Evolutionary conservation across 2,888 invertebrate genomes (phyloP), one percentile per base, ranked within the genome.

Genomic region (Biston stratarius): DNA sequence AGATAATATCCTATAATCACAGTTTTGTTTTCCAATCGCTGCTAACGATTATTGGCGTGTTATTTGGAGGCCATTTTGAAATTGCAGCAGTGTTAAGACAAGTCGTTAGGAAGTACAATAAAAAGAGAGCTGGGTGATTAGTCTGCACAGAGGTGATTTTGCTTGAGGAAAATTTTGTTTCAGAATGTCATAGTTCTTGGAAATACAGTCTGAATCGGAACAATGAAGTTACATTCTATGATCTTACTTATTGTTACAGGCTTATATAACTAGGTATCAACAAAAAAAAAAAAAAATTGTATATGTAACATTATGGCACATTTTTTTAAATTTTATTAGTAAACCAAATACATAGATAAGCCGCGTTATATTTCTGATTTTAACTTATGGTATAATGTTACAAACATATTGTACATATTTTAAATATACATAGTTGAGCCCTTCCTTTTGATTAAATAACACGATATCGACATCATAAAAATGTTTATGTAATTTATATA

Each of bases 1-100:
- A 87, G 89, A 90, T 93, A 92, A 92, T 92, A 83, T 91, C 92
- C 83, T 89, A 94, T 95, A 95, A 95, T 95, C 95, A 95, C 95
- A 95, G 94, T 95, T 95, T 95, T 95, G 95, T 95, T 95, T 95
- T 95, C 95, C 94, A 95, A 95, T 94, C 95, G 94, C 90, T 93
- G 90, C 91, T 94, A 94, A 95, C 95, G 95, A 95, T 95, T 95
- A 95, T 95, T 95, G 95, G 95, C 94, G 92, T 95, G 95, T 95
- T 94, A 94, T 95, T 95, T 92, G 88, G 88, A 85, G 82, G 88
- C 90, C 86, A 90, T 92, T 93, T 91, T 92, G 87, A 88, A 93
- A 94, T 93, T 89, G 92, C 90, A 91, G 89, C 88, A 92, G 87
- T 92, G 88, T 83, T 85, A 78, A 88, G 90, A 88, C 83, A 91